Base-by-base conservation (phyloP, 2,888 invertebrate species). In the Plebejus anna region DNA sequence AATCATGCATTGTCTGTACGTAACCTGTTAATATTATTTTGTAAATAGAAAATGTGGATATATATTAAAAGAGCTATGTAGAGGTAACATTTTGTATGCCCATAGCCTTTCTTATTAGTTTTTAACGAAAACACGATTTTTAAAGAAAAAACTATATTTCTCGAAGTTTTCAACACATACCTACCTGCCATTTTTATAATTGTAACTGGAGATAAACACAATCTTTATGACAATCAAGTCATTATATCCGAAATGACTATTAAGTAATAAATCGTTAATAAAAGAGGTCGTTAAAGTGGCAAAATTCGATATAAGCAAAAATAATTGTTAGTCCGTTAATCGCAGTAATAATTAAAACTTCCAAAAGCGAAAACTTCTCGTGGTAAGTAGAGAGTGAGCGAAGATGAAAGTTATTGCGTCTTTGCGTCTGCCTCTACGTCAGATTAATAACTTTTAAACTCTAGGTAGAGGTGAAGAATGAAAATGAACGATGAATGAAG, bases 331-430 rank as follows among this genome's bases (percentile, higher is more conserved):
- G 66, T 66, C 5, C 5, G 66, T 66, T 66, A 32, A 66, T 66
- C 13, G 16, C 66, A 66, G 13, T 13, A 32, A 66, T 66, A 66
- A 66, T 66, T 36, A 16, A 36, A 66, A 66, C 66, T 66, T 66
- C 36, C 16, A 66, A 66, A 66, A 66, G 32, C 36, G 66, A 66
- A 66, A 32, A 66, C 66, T 32, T 66, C 66, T 36, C 16, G 32
- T 32, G 32, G 28, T 4, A 28, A 32, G 28, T 66, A 66, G 32
- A 66, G 32, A 66, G 32, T 66, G 36, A 13, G 28, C 66, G 13
- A 66, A 66, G 5, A 66, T 66, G 66, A 66, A 66, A 66, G 61
- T 66, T 66, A 66, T 59, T 22, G n/a, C 59, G 59, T 22, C 61
- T 28, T 66, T 66, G 61, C 32, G 7, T 7, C 22, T 7, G 59